These are phyloP conservation scores for Agraylea sexmaculata DNA, from an alignment of 1,140 invertebrate genomes.

Conservation along the genomic window DNA sequence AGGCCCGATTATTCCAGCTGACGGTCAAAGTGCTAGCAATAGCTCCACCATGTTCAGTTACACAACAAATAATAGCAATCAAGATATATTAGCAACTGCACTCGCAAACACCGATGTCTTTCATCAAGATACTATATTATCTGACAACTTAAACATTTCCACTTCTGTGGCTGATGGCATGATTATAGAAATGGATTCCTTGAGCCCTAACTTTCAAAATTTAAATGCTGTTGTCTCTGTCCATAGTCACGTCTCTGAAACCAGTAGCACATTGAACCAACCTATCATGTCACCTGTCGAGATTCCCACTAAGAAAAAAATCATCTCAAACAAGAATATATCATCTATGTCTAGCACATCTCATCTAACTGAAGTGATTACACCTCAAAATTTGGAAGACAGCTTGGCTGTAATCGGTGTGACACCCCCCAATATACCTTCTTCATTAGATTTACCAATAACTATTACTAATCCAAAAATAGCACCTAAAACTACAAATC, in stretches of 20 bases:
- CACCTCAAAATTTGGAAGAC: slow-evolving; percentile 38
- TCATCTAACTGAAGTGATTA: slow-evolving; percentile 36
- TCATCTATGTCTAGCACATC: slow-evolving; percentile 25
- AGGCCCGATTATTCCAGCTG: no score
- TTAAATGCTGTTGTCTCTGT: slow-evolving; percentile 38
- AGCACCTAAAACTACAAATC: slow-evolving; percentile 33
- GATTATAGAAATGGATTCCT: slow-evolving; percentile 27
- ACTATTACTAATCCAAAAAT: slow-evolving; percentile 56
- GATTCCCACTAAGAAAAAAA: slow-evolving; percentile 47
- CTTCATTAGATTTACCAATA: slow-evolving; percentile 54
- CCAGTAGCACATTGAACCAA: slow-evolving; percentile 58
- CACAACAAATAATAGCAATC: slow-evolving; percentile 34
- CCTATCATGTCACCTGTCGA: slow-evolving; percentile 72
- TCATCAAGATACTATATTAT: slow-evolving; percentile 42
- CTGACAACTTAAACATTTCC: slow-evolving; percentile 22
- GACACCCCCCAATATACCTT: slow-evolving; percentile 40
- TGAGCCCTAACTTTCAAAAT: slow-evolving; percentile 41
- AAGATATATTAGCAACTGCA: slow-evolving; percentile 64
- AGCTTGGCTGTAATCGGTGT: slow-evolving; percentile 45
- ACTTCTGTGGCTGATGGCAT: slow-evolving; percentile 13
- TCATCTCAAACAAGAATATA: slow-evolving; percentile 31
- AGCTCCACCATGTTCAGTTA: neutral
- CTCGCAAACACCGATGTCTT: slow-evolving; percentile 63
- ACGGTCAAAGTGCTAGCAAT: no score
- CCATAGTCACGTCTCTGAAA: slow-evolving; percentile 51